Evolutionary conservation across 2,888 invertebrate genomes (phyloP), one percentile per base, ranked within the genome.

Genomic region (Acronicta alni): DNA sequence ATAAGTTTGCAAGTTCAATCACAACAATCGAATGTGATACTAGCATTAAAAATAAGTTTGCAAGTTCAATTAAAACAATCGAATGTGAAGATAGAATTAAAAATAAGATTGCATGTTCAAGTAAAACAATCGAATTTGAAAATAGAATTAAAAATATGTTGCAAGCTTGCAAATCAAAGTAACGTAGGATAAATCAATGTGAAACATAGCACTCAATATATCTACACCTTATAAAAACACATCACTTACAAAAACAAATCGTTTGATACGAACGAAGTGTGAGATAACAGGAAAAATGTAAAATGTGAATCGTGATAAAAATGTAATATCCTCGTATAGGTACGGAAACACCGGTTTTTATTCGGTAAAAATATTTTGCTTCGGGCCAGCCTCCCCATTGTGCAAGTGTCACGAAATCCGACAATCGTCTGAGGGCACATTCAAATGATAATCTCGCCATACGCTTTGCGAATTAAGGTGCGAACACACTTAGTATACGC

Each of bases 381-480:
- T 75, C 78, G 63, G 85, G 87, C 83, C 81, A 83, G 82, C 81
- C 78, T 83, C 82, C 83, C 87, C 90, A 90, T 91, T 91, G 90
- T 91, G 84, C 83, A 79, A 86, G 84, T 90, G 91, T 89, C 91
- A 91, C 87, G 86, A 83, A 87, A 89, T 89, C 89, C 87, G 84
- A 90, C 92, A 89, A 90, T 90, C 90, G 91, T 91, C 91, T 90
- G 86, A 90, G 90, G 90, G 89, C 86, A 91, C 88, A 92, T 93
- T 92, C 91, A 92, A 91, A 92, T 92, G 90, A 93, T 92, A 93
- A 93, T 93, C 92, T 89, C 84, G 84, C 86, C 90, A 90, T 90
- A 92, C 90, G 91, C 86, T 88, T 87, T 85, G 88, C 87, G 88
- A 90, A 90, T 89, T 89, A 89, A 71, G 64, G 75, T 64, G 49